Percentiles rank a stretch among this genome's conserved stretches.
These are phyloP conservation scores for Porites evermanni DNA, from an alignment of 92 coral and sea anemone genomes.

Conservation along the genomic window DNA sequence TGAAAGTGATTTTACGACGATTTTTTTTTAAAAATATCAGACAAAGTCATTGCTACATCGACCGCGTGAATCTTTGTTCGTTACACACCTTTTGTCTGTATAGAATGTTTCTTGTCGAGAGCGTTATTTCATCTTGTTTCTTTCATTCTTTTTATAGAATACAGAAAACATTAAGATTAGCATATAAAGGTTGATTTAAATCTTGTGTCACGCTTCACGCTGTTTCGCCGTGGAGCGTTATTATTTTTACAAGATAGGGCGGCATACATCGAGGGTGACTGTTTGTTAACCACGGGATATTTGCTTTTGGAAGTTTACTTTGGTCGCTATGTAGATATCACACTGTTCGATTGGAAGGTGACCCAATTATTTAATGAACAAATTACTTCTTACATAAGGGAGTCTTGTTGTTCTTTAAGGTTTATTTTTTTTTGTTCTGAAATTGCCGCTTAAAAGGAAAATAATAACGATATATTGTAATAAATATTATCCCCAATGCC, in stretches of 20 bases:
- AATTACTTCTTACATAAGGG: background rate
- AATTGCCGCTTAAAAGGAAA: no score
- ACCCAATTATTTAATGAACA: background rate
- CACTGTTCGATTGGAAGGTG: slow-evolving; percentile 2
- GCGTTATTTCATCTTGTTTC: background rate
- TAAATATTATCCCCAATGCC: no score
- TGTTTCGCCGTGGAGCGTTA: background rate
- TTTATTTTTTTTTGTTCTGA: no score
- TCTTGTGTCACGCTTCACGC: slow-evolving; percentile 21
- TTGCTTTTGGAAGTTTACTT: background rate
- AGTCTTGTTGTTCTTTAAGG: background rate
- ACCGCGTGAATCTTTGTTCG: no score
- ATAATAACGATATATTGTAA: no score
- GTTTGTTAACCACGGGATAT: background rate
- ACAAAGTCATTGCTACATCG: background rate
- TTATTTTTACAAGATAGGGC: background rate
- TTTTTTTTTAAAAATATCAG: background rate
- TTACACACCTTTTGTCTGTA: background rate
- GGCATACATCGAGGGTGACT: background rate
- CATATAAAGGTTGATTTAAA: slow-evolving; percentile 23
- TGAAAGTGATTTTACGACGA: background rate
- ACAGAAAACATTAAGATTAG: background rate
- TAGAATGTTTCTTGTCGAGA: background rate
- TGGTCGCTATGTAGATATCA: slow-evolving; percentile 9
- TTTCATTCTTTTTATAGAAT: background rate